phyloP scores from a whole-genome alignment of 2,113 vertebrate genomes.

The Stegastes partitus region DNA sequence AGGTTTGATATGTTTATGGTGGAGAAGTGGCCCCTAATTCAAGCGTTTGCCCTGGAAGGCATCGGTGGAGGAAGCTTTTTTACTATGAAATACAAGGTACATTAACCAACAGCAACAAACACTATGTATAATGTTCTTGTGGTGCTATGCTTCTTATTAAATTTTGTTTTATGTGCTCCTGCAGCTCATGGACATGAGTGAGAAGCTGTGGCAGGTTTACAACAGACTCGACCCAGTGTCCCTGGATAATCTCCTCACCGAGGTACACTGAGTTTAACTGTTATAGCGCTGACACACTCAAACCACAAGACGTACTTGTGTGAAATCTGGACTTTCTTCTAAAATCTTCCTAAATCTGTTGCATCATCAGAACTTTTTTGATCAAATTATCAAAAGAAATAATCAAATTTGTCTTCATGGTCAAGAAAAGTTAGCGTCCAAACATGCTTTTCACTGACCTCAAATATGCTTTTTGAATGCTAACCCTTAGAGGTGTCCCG shows the following conservation, averaged over 20 bases:
- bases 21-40: constrained; percentile 98
- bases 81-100: constrained; percentile 96
- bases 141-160: not conserved
- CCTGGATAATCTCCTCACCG: constrained; percentile 89
- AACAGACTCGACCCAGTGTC: constrained; percentile 93
- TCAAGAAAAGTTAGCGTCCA: not conserved
- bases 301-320: not conserved
- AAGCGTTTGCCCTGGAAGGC: constrained; percentile 96
- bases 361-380: too few relatives aligned
- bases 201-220: constrained; percentile 92
- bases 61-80: constrained; percentile 97
- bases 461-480: too few relatives aligned
- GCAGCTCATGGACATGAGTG: constrained; percentile 94
- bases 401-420: too few relatives aligned
- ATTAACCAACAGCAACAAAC: not conserved
- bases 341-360: not conserved
- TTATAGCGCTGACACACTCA: not conserved
- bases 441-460: too few relatives aligned
- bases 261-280: constrained; percentile 82
- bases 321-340: not conserved
- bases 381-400: too few relatives aligned
- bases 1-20: constrained; percentile 97
- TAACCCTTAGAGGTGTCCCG: too few relatives aligned
- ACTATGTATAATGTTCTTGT: not conserved
- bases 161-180: not conserved